Conservation (phyloP, 2,113 vertebrate genomes). For the Lates calcarifer region DNA sequence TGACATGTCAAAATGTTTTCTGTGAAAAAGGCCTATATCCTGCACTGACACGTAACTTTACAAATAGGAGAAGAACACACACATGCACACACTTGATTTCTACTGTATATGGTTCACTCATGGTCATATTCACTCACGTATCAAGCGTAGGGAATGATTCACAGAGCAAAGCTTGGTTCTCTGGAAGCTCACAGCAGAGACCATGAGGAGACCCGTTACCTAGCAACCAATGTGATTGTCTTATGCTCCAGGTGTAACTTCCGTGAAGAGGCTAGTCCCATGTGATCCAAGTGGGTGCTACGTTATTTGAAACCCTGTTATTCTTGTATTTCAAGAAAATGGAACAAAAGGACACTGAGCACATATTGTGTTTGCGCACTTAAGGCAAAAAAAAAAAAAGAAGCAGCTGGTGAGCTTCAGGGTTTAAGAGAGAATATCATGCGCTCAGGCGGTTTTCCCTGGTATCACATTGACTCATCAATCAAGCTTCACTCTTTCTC, state of each 20-base stretch:
- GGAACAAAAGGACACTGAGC: constrained; percentile 41
- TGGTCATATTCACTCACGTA: constrained; percentile 31
- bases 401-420: constrained; percentile 49
- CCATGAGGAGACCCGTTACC: constrained; percentile 77
- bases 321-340: constrained; percentile 57
- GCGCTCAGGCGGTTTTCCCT: constrained; percentile 34
- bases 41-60: constrained; percentile 1
- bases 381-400: constrained; percentile 11
- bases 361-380: constrained; percentile 49
- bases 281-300: constrained; percentile 63
- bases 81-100: neutral
- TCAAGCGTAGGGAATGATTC: constrained; percentile 56
- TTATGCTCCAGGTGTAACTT: constrained; percentile 77
- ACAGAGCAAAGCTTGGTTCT: constrained; percentile 61
- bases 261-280: constrained; percentile 61
- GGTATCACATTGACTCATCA: constrained; percentile 54
- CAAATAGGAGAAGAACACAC: neutral
- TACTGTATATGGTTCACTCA: constrained; percentile 32
- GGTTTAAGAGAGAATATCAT: constrained; percentile 48
- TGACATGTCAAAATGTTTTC: constrained; percentile 5
- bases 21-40: neutral
- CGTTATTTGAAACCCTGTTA: constrained; percentile 56
- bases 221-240: constrained; percentile 82
- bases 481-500: constrained; percentile 35
- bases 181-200: constrained; percentile 63